Evolutionary conservation across 2,113 vertebrate species (phyloP).

Genomic region (Xiphophorus hellerii): DNA sequence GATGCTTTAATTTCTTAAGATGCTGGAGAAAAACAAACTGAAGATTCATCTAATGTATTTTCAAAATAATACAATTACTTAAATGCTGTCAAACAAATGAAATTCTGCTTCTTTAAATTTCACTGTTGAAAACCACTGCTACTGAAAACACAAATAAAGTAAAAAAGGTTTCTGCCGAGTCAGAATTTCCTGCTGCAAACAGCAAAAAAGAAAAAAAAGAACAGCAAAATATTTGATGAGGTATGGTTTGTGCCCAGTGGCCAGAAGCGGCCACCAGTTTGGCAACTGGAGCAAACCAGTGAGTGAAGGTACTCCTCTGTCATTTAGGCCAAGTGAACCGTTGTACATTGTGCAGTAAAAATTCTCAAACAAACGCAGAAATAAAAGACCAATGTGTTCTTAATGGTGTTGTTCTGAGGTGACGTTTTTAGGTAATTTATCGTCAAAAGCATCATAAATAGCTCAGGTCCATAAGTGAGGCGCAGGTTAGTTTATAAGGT

Average conservation of each 20-base stretch:
- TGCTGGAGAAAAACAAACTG: too few relatives aligned
- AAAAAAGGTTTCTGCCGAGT: not conserved
- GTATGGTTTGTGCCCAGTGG: not conserved
- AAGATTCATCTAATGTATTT: too few relatives aligned
- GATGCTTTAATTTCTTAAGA: too few relatives aligned
- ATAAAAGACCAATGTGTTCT: not conserved
- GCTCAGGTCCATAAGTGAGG: slow-evolving; percentile 1
- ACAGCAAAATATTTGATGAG: not conserved
- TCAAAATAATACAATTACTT: too few relatives aligned
- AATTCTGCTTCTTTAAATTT: too few relatives aligned
- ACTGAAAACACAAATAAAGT: not conserved
- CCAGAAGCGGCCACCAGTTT: not conserved
- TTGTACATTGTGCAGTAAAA: slow-evolving; percentile 1
- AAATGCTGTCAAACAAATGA: too few relatives aligned
- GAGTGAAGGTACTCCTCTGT: not conserved
- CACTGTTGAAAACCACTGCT: too few relatives aligned
- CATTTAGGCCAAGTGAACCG: not conserved
- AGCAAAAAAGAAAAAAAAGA: not conserved
- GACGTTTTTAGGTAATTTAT: not conserved
- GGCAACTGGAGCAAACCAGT: slow-evolving; percentile 9
- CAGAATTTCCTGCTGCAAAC: not conserved
- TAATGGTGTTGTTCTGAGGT: not conserved
- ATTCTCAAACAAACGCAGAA: not conserved
- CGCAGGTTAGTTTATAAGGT: slow-evolving; percentile 21
- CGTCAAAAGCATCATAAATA: not conserved